Evolutionary conservation across 2,888 invertebrate genomes (phyloP).

Genomic region (Hydrotaea diabolus): DNA sequence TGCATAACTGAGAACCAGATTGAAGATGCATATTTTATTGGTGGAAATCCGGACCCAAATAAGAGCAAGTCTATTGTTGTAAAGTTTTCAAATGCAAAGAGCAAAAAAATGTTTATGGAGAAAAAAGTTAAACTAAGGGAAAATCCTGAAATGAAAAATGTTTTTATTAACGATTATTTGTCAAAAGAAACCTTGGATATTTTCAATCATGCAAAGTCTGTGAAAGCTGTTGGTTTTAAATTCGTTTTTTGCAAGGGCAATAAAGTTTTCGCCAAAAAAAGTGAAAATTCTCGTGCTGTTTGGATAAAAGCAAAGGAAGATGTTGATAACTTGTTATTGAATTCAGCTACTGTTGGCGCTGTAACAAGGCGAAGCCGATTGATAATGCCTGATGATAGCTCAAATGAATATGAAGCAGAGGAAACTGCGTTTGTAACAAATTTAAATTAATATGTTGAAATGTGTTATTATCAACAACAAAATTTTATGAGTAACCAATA

Average conservation of each 20-base stretch:
- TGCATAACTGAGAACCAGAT: neutral
- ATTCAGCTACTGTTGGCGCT: neutral
- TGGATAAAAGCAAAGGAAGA: neutral
- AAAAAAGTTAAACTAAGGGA: neutral
- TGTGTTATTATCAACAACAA: too few species aligned
- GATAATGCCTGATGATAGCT: neutral
- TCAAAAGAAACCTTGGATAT: neutral
- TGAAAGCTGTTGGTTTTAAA: conserved; percentile 5
- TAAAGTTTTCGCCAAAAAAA: neutral
- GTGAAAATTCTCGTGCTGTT: neutral
- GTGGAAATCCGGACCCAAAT: neutral
- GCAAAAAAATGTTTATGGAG: neutral
- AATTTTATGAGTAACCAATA: neutral
- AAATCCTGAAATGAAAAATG: neutral
- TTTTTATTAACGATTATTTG: neutral
- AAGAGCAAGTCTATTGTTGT: neutral
- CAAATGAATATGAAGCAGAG: neutral
- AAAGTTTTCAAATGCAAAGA: neutral
- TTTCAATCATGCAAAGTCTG: conserved; percentile 7
- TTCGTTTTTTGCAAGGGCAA: neutral
- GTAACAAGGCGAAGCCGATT: neutral
- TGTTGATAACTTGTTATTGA: neutral
- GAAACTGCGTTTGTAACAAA: neutral
- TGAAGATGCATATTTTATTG: conserved; percentile 35
- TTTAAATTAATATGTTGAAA: neutral